Evolutionary conservation across 2,797 vertebrate species (phyloP).

Genomic region (Monodelphis domestica): DNA sequence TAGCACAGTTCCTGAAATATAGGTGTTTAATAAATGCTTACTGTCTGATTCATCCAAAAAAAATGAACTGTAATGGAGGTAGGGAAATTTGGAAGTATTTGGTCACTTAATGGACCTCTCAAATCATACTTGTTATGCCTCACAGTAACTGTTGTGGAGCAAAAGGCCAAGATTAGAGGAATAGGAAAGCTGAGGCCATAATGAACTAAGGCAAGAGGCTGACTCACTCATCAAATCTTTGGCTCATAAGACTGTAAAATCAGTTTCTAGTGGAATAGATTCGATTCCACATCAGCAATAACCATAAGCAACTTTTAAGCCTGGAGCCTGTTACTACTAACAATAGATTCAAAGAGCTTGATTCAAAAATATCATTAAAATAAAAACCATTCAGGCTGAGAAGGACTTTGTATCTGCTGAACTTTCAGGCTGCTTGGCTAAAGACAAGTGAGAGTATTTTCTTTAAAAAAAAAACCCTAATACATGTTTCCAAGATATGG

Average conservation of each 20-base stretch:
- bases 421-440: fast-evolving
- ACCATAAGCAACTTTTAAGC: slow-evolving; percentile 2
- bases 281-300: fast-evolving
- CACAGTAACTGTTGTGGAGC: neutral
- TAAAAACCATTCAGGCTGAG: neutral
- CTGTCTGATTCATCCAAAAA: neutral
- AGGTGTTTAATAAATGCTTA: neutral
- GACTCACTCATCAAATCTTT: neutral
- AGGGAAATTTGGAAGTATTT: neutral
- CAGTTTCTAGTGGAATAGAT: neutral
- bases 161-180: neutral
- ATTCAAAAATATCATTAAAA: slow-evolving; percentile 34
- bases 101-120: fast-evolving
- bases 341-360: slow-evolving; percentile 18
- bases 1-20: neutral
- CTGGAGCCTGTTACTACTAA: neutral
- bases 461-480: neutral
- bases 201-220: neutral
- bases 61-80: neutral
- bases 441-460: neutral
- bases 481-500: neutral
- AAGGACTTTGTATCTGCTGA: neutral
- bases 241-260: neutral
- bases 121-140: neutral
- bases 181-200: neutral